Percentiles rank a stretch among this genome's conserved stretches.
Evolutionary conservation across 2,113 vertebrate genomes (phyloP).

Genomic region (Macaca nemestrina): DNA sequence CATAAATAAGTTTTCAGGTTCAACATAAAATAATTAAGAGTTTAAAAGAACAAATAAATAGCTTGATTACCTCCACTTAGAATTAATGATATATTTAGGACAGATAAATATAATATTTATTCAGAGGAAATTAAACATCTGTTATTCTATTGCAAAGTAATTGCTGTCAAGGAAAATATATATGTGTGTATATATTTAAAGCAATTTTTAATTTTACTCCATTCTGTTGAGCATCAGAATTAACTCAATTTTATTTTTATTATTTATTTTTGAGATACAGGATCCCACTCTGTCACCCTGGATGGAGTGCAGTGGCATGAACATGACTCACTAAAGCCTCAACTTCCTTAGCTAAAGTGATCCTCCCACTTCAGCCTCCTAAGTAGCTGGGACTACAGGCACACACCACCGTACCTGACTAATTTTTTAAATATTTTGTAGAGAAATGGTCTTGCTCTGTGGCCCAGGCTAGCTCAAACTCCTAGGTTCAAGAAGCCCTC

Average conservation of each 20-base stretch:
- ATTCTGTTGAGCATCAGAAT: neutral
- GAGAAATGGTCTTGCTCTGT: too few relatives aligned
- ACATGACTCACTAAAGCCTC: too few relatives aligned
- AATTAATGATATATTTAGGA: conserved; percentile 73
- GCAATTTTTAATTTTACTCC: conserved; percentile 8
- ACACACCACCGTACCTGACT: too few relatives aligned
- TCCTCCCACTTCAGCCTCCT: too few relatives aligned
- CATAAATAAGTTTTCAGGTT: conserved; percentile 71
- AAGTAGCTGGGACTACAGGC: too few relatives aligned
- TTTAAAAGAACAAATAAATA: conserved; percentile 72
- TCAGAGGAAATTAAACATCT: conserved; percentile 76
- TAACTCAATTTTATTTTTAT: neutral
- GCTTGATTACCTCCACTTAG: conserved; percentile 78
- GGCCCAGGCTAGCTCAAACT: too few relatives aligned
- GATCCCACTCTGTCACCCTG: too few relatives aligned
- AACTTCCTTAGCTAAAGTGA: too few relatives aligned
- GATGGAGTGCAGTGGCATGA: too few relatives aligned
- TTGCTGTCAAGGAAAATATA: conserved; percentile 54
- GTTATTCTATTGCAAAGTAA: conserved; percentile 70
- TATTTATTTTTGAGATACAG: too few relatives aligned
- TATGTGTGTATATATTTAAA: conserved; percentile 60
- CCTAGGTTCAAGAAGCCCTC: too few relatives aligned
- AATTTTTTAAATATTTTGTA: too few relatives aligned
- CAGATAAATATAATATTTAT: conserved; percentile 77
- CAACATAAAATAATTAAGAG: conserved; percentile 70